A percentile compares a stretch with the other conserved stretches of the same genome.
phyloP scores from a whole-genome alignment of 2,113 vertebrate genomes.

The Isurus oxyrinchus region DNA sequence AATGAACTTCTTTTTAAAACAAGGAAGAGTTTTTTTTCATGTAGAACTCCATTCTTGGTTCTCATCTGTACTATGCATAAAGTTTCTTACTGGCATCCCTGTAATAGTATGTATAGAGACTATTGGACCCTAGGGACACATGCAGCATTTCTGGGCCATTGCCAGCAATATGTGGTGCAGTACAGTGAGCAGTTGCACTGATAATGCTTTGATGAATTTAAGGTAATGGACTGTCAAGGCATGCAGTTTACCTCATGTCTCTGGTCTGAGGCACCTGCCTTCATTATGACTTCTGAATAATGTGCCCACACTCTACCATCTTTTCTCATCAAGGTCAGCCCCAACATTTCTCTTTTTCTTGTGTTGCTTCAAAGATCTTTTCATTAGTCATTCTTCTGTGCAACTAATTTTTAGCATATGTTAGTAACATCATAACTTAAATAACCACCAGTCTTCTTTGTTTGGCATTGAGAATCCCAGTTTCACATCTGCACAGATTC shows the following conservation, averaged over 20 bases:
- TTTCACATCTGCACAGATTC: background rate
- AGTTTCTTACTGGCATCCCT: background rate
- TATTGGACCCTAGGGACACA: background rate
- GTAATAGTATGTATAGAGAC: background rate
- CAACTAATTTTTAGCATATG: slow-evolving; percentile 1
- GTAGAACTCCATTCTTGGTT: too few species aligned
- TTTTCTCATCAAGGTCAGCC: background rate
- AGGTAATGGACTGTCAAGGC: background rate
- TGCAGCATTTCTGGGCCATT: background rate
- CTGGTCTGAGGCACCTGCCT: background rate
- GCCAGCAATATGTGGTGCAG: background rate
- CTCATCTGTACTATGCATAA: background rate
- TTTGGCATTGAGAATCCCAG: background rate
- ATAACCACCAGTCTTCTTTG: background rate
- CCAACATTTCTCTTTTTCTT: background rate
- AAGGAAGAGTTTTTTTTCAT: background rate
- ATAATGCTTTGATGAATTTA: background rate
- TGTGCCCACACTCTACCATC: background rate
- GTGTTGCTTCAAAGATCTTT: background rate
- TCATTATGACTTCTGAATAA: background rate
- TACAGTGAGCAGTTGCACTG: background rate
- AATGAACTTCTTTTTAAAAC: background rate
- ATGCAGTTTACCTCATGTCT: background rate
- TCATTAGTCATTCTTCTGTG: background rate
- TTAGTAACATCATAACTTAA: background rate